Evolutionary conservation across 2,888 invertebrate species (phyloP), one percentile per base, ranked within the genome.

Genomic region (Chrysotoxum bicinctum): DNA sequence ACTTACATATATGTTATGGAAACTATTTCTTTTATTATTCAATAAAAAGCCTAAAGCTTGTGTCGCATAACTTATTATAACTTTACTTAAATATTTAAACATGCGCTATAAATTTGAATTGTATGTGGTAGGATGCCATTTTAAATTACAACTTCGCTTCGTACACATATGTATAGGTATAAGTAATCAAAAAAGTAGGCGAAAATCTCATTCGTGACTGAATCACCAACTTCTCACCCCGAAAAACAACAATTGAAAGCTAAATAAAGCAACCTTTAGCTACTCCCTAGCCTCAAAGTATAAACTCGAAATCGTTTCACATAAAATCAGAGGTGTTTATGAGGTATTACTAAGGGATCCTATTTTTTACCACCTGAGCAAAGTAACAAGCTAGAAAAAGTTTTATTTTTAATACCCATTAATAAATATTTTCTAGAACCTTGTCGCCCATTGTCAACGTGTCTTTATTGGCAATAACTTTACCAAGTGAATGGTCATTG

Each of bases 401-500:
- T 79, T 75, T 75, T 45, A 62, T 70, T 72, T 82, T 82, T 82
- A 81, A 80, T 70, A 45, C 30, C 45, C 35, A 58, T 78, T 78
- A 77, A 85, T 30, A 85, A 43, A 66, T 79, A 79, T 74, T 48
- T 30, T 48, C 45, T 43, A 32, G 52, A 56, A 50, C 32, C 69
- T 45, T 45, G 35, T 35, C 54, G 40, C 40, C 68, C 50, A 77
- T 76, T 81, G 73, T 85, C 85, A 77, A 81, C 77, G 62, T 77
- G 64, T 23, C 58, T 85, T 85, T 85, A 85, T 85, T 85, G 85
- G 72, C 76, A 77, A 81, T 81, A 85, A 76, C 81, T 85, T 85
- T 77, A 56, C 73, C 85, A 40, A 75, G 64, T 35, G 77, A 76
- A 85, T 35, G 81, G 81, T 81, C 85, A 81, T 85, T 76, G 76